phyloP scores from a whole-genome alignment of 2,113 vertebrate species.

The Misgurnus anguillicaudatus region DNA sequence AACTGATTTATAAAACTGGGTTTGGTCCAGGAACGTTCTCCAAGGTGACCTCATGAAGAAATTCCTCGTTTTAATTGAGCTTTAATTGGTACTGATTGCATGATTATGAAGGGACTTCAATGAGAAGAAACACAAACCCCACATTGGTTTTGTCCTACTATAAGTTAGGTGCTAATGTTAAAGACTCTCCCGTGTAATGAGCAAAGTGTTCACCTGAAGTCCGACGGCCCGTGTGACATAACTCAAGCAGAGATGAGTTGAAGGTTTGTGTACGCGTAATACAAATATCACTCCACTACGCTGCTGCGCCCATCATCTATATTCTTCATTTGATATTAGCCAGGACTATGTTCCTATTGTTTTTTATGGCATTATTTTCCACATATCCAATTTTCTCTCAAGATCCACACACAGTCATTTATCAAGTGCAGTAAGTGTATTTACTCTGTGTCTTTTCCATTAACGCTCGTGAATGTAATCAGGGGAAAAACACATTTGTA shows the following conservation, averaged over 20 bases:
- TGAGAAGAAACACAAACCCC: conserved; percentile 36
- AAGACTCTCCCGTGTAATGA: conserved; percentile 58
- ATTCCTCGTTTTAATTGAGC: conserved; percentile 67
- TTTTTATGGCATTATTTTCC: conserved; percentile 34
- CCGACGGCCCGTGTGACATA: conserved; percentile 49
- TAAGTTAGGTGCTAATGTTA: conserved; percentile 48
- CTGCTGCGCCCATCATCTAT: conserved; percentile 2
- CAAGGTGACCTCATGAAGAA: conserved; percentile 65
- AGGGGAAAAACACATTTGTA: not conserved
- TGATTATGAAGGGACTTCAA: conserved; percentile 58
- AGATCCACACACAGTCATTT: conserved; percentile 16
- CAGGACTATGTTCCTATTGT: conserved; percentile 35
- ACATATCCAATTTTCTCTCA: conserved; percentile 21
- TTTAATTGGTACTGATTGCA: conserved; percentile 71
- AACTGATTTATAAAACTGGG: conserved; percentile 64
- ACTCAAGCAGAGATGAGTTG: conserved; percentile 42
- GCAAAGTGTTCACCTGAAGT: conserved; percentile 62
- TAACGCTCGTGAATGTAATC: not conserved
- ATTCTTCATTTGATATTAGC: conserved; percentile 35
- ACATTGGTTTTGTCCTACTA: not conserved
- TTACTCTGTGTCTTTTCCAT: not conserved
- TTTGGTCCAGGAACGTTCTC: conserved; percentile 58
- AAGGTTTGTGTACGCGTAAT: not conserved
- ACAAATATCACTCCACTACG: conserved; percentile 20
- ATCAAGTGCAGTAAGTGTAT: conserved; percentile 18